These are phyloP conservation scores for Panulirus ornatus DNA, from an alignment of 1,140 invertebrate genomes.

Conservation along the genomic window DNA sequence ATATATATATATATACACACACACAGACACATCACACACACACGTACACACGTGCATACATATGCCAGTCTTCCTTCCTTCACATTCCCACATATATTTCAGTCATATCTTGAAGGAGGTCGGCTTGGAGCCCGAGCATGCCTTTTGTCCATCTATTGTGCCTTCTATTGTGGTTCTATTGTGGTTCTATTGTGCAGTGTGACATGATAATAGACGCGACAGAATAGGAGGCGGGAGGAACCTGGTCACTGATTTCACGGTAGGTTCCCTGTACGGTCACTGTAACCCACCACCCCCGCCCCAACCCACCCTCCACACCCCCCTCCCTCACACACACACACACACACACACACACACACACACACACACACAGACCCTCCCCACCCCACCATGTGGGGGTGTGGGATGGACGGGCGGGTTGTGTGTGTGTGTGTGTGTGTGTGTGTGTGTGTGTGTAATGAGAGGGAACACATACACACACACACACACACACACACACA, in stretches of 20 bases:
- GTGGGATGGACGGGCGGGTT: no score
- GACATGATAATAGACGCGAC: slow-evolving; percentile 56
- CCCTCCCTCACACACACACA: background rate
- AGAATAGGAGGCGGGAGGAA: slow-evolving; percentile 49
- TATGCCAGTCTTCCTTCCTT: background rate
- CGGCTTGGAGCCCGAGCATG: slow-evolving; percentile 36
- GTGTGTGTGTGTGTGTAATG: background rate
- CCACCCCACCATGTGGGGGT: no score
- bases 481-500: no score
- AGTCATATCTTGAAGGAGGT: slow-evolving; percentile 53
- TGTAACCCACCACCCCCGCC: background rate
- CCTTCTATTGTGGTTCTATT: slow-evolving; percentile 54
- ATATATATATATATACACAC: no score
- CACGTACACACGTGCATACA: background rate
- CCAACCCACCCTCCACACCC: background rate
- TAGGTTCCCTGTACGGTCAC: slow-evolving; percentile 39
- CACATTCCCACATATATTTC: slow-evolving; percentile 61
- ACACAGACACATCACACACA: no score
- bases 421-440: background rate
- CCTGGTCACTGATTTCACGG: slow-evolving; percentile 57
- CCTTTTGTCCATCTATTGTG: slow-evolving; percentile 63
- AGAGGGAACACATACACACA: no score
- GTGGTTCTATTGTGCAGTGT: slow-evolving; percentile 54
- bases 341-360: slow-evolving; percentile 1
- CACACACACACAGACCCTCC: background rate